Evolutionary conservation across 2,888 invertebrate species (phyloP), one percentile per base, ranked within the genome.

Genomic region (Sussaba pulchella): DNA sequence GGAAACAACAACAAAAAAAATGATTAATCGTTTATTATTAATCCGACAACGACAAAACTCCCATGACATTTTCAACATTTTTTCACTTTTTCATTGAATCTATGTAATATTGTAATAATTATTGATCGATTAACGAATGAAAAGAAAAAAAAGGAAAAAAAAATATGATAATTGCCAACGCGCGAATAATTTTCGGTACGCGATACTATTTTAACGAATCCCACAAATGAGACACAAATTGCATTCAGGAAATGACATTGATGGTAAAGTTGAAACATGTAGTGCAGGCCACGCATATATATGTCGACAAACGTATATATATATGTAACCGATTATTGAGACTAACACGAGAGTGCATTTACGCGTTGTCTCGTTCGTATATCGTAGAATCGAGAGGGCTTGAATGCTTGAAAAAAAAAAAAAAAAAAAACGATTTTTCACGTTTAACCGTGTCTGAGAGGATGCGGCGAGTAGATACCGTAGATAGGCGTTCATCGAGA

Each of bases 261-360:
- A 81, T 72, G 72, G 76, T 64, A 67, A 81, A 73, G 57, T 80
- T 77, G 64, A 69, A 81, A 81, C 81, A 77, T 81, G 81, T 81
- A 81, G 81, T 81, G 81, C 81, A 81, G 81, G 81, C 81, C 81
- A 81, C 81, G 77, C 81, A 81, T 81, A 81, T 81, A 81, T 81
- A 81, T 81, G 81, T 81, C 69, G 26, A 81, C 67, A 57, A 77
- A 76, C 80, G n/a, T n/a, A 80, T 80, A 80, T 80, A 80, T 76
- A 80, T 80, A 77, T 77, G 81, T 81, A 76, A 67, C 77, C 72
- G 77, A 81, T 73, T 67, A 52, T 63, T 67, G 67, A 77, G 52
- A 77, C 72, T 81, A 77, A 64, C 67, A 66, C 71, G 70, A 80
- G 77, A 81, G 72, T 81, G 81, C 81, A 77, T 57, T 69, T 80